Evolutionary conservation across 2,113 vertebrate species (phyloP).

Genomic region (Caranx melampygus): DNA sequence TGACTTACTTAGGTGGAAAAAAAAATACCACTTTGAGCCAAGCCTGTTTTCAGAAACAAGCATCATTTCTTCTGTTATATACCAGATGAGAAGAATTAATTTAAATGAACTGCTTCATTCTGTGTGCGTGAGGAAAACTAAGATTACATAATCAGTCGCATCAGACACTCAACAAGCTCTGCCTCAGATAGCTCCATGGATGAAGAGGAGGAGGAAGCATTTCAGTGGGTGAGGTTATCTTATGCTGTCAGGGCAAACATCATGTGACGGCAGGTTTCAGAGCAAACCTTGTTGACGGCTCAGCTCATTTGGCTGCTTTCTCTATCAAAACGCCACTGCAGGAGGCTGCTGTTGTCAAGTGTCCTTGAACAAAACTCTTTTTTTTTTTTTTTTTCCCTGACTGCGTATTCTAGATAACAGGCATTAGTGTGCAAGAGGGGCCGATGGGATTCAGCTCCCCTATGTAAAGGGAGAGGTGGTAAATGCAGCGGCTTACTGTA

Average conservation of each 20-base stretch:
- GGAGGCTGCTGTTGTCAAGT: conserved; percentile 35
- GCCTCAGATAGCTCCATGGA: background rate
- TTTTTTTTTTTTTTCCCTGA: conserved; percentile 16
- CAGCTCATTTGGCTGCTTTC: conserved; percentile 15
- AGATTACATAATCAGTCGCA: conserved; percentile 41
- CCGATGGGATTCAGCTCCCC: conserved; percentile 40
- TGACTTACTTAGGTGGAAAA: too few species aligned
- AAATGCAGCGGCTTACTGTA: too few species aligned
- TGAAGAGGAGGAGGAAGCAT: conserved; percentile 11
- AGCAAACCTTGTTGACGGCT: conserved; percentile 28
- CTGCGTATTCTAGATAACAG: conserved; percentile 47
- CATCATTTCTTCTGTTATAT: too few species aligned
- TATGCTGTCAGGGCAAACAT: conserved; percentile 18
- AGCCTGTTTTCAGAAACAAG: too few species aligned
- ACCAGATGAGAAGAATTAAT: too few species aligned
- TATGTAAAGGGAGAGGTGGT: conserved; percentile 16
- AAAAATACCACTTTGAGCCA: too few species aligned
- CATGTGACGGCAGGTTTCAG: conserved; percentile 19
- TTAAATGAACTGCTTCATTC: conserved; percentile 29
- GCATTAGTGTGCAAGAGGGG: conserved; percentile 58
- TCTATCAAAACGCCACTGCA: conserved; percentile 19
- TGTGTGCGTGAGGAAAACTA: conserved; percentile 34
- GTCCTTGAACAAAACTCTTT: conserved; percentile 58
- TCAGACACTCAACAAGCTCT: conserved; percentile 21
- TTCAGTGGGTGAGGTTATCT: conserved; percentile 39